phyloP scores from a whole-genome alignment of 2,797 vertebrate genomes.

The Hyperoplus immaculatus region DNA sequence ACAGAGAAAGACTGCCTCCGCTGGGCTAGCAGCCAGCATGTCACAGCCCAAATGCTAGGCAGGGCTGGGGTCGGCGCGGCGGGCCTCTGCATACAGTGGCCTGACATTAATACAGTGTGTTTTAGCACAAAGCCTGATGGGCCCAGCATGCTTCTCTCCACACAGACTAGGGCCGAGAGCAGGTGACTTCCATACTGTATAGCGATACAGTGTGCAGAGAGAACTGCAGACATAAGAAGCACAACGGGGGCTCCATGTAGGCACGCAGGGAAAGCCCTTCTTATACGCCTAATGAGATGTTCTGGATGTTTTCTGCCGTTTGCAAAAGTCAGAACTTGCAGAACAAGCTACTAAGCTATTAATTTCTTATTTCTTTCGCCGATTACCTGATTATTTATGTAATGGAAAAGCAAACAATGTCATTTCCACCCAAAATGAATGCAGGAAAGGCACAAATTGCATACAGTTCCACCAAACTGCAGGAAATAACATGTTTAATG shows the following conservation, averaged over 20 bases:
- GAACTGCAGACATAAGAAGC: constrained; percentile 56
- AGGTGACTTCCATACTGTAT: constrained; percentile 39
- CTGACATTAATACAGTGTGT: constrained; percentile 49
- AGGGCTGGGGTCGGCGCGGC: constrained; percentile 49
- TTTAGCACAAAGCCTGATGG: constrained; percentile 26
- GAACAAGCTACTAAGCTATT: neutral
- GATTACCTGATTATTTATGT: too few species aligned
- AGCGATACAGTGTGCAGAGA: constrained; percentile 43
- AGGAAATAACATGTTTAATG: too few species aligned
- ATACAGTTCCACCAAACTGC: too few species aligned
- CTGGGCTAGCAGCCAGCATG: constrained; percentile 67
- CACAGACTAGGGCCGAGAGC: constrained; percentile 31
- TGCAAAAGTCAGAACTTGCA: neutral
- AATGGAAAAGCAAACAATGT: too few species aligned
- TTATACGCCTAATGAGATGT: constrained; percentile 36
- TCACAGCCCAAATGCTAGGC: constrained; percentile 52
- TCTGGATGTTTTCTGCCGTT: neutral
- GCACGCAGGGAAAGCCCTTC: constrained; percentile 32
- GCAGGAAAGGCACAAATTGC: too few species aligned
- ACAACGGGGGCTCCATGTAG: constrained; percentile 45
- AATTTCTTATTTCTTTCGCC: too few species aligned
- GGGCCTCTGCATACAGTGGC: constrained; percentile 57
- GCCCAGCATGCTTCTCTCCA: constrained; percentile 39
- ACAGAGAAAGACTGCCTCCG: constrained; percentile 76
- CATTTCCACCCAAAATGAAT: too few species aligned